Conservation (phyloP, 1,140 invertebrate genomes). For the Hermetia illucens region DNA sequence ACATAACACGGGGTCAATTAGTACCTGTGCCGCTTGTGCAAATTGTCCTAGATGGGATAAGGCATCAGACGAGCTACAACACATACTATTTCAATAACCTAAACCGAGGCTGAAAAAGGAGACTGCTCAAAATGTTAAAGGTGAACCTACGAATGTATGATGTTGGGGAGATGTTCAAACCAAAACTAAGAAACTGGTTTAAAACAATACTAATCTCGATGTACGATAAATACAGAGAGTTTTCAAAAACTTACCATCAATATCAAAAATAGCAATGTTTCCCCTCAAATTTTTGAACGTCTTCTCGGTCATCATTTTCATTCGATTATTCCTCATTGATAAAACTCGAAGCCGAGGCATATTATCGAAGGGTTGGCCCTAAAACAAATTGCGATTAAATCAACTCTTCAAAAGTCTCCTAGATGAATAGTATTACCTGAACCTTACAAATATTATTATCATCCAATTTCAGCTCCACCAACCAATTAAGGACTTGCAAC, state of each 20-base stretch:
- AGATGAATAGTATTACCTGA: slow-evolving; percentile 21
- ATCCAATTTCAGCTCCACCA: slow-evolving; percentile 69
- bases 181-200: background rate
- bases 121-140: too few relatives aligned
- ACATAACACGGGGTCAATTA: too few relatives aligned
- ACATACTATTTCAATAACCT: too few relatives aligned
- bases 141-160: background rate
- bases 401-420: background rate
- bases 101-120: too few relatives aligned
- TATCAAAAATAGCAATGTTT: slow-evolving; percentile 68
- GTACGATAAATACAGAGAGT: slow-evolving; percentile 2
- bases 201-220: slow-evolving; percentile 4
- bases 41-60: too few relatives aligned
- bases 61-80: too few relatives aligned
- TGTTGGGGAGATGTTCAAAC: background rate
- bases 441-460: slow-evolving; percentile 58
- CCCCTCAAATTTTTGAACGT: slow-evolving; percentile 58
- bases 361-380: slow-evolving; percentile 57
- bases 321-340: slow-evolving; percentile 61
- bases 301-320: slow-evolving; percentile 57
- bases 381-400: background rate
- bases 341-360: slow-evolving; percentile 69
- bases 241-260: slow-evolving; percentile 52
- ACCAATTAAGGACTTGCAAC: slow-evolving; percentile 57
- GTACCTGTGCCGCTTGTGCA: too few relatives aligned